Evolutionary conservation across 2,888 invertebrate genomes (phyloP).

Genomic region (Lasiommata megera): DNA sequence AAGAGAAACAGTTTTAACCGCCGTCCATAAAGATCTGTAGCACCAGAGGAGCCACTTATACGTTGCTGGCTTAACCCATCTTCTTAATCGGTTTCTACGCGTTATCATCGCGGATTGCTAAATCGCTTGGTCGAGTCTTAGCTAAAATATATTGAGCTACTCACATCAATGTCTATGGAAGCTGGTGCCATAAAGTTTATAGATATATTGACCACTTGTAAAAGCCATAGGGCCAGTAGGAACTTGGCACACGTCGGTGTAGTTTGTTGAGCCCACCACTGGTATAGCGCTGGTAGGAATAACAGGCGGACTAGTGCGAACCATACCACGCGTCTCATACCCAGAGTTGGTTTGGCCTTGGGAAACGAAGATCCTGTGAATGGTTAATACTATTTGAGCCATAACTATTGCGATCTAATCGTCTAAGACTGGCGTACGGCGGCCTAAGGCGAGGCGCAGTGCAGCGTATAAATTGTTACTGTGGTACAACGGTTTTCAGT

Average conservation of each 20-base stretch:
- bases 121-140: not conserved
- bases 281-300: slow-evolving; percentile 90
- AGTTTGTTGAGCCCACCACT: slow-evolving; percentile 96
- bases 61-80: too few species aligned
- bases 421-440: too few species aligned
- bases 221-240: slow-evolving; percentile 88
- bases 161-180: slow-evolving; percentile 75
- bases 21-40: too few species aligned
- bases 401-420: too few species aligned
- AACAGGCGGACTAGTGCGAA: slow-evolving; percentile 90
- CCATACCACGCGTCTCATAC: slow-evolving; percentile 91
- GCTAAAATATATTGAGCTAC: slow-evolving; percentile 30
- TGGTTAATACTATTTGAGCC: not conserved
- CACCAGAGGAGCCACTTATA: too few species aligned
- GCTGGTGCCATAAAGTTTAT: slow-evolving; percentile 76
- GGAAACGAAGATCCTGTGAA: slow-evolving; percentile 92
- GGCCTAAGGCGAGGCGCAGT: too few species aligned
- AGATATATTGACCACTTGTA: slow-evolving; percentile 85
- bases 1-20: too few species aligned
- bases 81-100: too few species aligned
- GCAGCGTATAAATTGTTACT: too few species aligned
- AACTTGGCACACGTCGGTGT: slow-evolving; percentile 87
- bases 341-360: slow-evolving; percentile 96
- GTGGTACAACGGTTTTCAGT: too few species aligned
- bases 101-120: too few species aligned